Percentiles rank a stretch among this genome's conserved stretches.
Conservation (phyloP, 2,113 vertebrate species). For the Cepphus grylle region DNA sequence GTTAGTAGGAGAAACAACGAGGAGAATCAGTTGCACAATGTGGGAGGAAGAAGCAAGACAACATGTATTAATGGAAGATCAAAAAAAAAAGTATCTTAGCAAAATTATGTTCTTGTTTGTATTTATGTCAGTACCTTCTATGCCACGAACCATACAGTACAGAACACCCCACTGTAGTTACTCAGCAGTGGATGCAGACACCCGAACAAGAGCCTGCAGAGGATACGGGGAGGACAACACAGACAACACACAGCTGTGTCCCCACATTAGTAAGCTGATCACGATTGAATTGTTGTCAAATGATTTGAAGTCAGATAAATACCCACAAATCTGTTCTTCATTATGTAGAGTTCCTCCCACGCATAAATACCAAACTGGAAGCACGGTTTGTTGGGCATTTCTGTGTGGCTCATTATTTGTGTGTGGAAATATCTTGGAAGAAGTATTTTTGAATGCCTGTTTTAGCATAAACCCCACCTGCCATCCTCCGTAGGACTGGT, state of each 20-base stretch:
- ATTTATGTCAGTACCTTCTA: neutral
- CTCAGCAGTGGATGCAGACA: neutral
- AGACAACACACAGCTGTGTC: neutral
- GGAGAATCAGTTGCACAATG: neutral
- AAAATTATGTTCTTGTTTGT: neutral
- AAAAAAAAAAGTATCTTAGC: neutral
- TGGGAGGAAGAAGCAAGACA: neutral
- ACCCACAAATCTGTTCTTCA: neutral
- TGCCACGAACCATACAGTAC: neutral
- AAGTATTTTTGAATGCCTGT: neutral
- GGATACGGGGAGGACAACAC: neutral
- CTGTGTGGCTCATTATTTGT: neutral
- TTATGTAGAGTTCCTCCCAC: neutral
- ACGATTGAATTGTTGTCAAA: neutral
- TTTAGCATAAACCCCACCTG: neutral
- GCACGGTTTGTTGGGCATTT: neutral
- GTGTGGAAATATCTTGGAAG: neutral
- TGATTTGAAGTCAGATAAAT: neutral
- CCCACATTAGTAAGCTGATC: neutral
- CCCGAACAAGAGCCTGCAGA: neutral
- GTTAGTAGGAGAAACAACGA: neutral
- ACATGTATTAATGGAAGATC: fast-evolving
- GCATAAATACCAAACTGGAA: neutral
- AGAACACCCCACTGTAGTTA: neutral
- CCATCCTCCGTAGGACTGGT: neutral